phyloP scores from a whole-genome alignment of 2,797 vertebrate species.

The Xenops minutus region DNA sequence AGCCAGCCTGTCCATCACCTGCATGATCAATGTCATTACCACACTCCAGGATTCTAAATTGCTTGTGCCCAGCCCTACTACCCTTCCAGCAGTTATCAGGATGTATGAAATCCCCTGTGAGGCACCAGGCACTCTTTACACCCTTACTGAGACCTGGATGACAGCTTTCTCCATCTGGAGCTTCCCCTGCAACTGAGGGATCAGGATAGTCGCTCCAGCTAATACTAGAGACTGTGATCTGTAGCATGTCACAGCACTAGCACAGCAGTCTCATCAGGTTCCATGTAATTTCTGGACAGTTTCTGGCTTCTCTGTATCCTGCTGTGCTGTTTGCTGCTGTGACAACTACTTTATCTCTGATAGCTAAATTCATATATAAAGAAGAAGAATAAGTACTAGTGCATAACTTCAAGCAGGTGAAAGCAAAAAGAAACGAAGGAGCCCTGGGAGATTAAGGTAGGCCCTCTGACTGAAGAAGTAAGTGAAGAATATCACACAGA shows the following conservation, averaged over 20 bases:
- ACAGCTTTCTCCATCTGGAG: not conserved
- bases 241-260: not conserved
- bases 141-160: not conserved
- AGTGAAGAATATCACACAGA: not conserved
- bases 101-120: not conserved
- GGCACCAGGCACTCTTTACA: not conserved
- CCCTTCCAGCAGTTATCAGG: not conserved
- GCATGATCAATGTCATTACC: not conserved
- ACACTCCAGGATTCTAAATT: not conserved
- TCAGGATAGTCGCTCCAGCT: not conserved
- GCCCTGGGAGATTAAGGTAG: not conserved
- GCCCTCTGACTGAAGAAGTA: not conserved
- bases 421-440: not conserved
- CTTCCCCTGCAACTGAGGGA: not conserved
- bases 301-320: not conserved
- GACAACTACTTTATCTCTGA: not conserved
- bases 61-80: not conserved
- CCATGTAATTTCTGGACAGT: not conserved
- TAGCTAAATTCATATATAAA: not conserved
- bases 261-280: not conserved
- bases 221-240: not conserved
- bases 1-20: not conserved
- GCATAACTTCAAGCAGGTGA: not conserved
- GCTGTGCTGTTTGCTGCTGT: not conserved
- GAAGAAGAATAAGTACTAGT: not conserved